A percentile compares a stretch with the other conserved stretches of the same genome.
These are phyloP conservation scores for Arge pagana DNA, from an alignment of 2,888 invertebrate genomes.

Conservation along the genomic window DNA sequence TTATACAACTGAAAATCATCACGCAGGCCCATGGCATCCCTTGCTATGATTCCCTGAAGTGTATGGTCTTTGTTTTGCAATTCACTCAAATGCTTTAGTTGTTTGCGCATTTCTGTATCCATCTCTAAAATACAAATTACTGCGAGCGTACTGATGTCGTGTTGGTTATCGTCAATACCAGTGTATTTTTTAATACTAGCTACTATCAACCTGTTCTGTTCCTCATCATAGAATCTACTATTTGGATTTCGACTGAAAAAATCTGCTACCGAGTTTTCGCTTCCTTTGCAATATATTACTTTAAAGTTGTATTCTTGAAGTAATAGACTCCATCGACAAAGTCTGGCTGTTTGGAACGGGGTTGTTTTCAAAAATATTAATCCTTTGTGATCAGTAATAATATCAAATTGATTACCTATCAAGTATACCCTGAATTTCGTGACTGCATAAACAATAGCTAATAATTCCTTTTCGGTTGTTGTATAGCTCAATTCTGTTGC, in stretches of 20 bases:
- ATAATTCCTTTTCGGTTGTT: constrained; percentile 35
- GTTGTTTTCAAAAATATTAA: constrained; percentile 20
- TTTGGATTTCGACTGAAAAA: constrained; percentile 28
- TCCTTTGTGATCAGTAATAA: constrained; percentile 25
- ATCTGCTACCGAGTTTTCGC: constrained; percentile 26
- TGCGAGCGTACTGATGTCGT: too few species aligned
- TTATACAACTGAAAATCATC: too few species aligned
- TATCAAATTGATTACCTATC: constrained; percentile 14
- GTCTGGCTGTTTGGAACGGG: constrained; percentile 20
- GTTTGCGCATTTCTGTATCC: too few species aligned
- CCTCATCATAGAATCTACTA: constrained; percentile 17
- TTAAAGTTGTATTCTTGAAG: constrained; percentile 24
- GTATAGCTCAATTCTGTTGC: constrained; percentile 32
- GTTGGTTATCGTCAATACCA: too few species aligned
- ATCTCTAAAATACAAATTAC: too few species aligned
- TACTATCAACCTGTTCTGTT: constrained; percentile 10
- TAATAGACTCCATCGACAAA: constrained; percentile 27
- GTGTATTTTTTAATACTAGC: too few species aligned
- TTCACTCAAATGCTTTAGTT: too few species aligned
- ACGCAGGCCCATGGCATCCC: too few species aligned
- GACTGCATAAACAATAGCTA: constrained; percentile 23
- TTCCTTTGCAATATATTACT: constrained; percentile 25
- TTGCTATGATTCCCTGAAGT: too few species aligned
- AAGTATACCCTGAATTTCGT: constrained; percentile 18
- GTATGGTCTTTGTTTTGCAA: too few species aligned